Evolutionary conservation across 2,888 invertebrate genomes (phyloP).

Genomic region (Flexamia atlantica): DNA sequence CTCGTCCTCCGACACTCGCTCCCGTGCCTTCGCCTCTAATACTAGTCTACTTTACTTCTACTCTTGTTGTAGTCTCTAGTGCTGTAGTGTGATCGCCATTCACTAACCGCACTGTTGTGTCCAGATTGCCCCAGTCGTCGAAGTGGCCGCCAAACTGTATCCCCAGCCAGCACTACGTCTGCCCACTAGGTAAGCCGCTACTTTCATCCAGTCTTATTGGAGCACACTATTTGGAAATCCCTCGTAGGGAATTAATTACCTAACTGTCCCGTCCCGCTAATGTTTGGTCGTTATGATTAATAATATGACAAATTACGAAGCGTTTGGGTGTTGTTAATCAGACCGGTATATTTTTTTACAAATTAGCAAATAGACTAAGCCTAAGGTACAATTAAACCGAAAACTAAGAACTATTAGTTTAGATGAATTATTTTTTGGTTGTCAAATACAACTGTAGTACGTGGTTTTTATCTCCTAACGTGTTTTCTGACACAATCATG

Average conservation of each 20-base stretch:
- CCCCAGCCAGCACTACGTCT: conserved; percentile 68
- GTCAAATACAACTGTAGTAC: too few relatives aligned
- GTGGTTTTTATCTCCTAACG: too few relatives aligned
- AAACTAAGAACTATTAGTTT: too few relatives aligned
- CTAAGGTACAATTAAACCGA: too few relatives aligned
- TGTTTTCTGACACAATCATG: too few relatives aligned
- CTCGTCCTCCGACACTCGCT: conserved; percentile 62
- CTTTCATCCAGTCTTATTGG: conserved; percentile 32
- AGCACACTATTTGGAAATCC: conserved; percentile 30
- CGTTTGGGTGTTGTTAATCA: too few relatives aligned
- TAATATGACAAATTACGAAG: too few relatives aligned
- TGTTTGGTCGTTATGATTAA: too few relatives aligned
- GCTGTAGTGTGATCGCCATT: conserved; percentile 22
- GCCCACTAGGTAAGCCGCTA: conserved; percentile 67
- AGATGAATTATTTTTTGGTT: too few relatives aligned
- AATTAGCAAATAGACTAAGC: too few relatives aligned
- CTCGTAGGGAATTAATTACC: not conserved
- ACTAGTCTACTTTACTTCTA: not conserved
- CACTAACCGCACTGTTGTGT: conserved; percentile 47
- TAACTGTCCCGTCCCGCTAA: too few relatives aligned
- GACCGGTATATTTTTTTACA: too few relatives aligned
- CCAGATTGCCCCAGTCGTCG: conserved; percentile 62
- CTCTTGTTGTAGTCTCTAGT: not conserved
- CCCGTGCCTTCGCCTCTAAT: conserved; percentile 54
- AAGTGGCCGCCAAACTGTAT: conserved; percentile 68